Conservation (phyloP, 2,888 invertebrate species). For the Trichopoda pennipes region DNA sequence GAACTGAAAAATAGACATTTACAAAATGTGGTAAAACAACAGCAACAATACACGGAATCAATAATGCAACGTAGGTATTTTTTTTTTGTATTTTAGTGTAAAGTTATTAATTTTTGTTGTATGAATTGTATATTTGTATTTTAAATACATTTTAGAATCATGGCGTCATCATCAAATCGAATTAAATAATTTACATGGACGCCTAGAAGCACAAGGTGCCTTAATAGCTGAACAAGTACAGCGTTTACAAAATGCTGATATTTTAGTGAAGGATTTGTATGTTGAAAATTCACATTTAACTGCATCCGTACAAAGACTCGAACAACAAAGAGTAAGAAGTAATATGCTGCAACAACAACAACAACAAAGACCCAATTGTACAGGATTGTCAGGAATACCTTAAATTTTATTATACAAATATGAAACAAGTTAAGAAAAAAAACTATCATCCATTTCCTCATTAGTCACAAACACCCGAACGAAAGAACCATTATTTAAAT, state of each 20-base stretch:
- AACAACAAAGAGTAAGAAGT: slow-evolving; percentile 79
- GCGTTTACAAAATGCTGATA: slow-evolving; percentile 87
- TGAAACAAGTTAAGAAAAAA: neutral
- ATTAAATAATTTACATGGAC: slow-evolving; percentile 81
- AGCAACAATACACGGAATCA: slow-evolving; percentile 85
- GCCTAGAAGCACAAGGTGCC: slow-evolving; percentile 81
- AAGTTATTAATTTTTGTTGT: neutral
- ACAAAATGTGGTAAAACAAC: slow-evolving; percentile 84
- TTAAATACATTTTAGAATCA: slow-evolving; percentile 73
- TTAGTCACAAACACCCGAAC: slow-evolving; percentile 32
- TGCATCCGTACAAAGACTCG: slow-evolving; percentile 82
- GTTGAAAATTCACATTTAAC: slow-evolving; percentile 91
- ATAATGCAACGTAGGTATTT: slow-evolving; percentile 85
- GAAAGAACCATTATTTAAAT: too few species aligned
- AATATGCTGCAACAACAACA: slow-evolving; percentile 80
- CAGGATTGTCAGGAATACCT: slow-evolving; percentile 75
- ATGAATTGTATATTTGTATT: neutral
- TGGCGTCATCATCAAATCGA: slow-evolving; percentile 81
- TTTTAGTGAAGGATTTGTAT: slow-evolving; percentile 90
- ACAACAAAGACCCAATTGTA: slow-evolving; percentile 74
- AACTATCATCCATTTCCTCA: neutral
- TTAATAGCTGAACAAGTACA: slow-evolving; percentile 83
- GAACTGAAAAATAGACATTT: slow-evolving; percentile 85
- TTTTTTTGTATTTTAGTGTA: neutral
- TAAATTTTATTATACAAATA: slow-evolving; percentile 62